phyloP scores from a whole-genome alignment of 2,113 vertebrate genomes.

The Heptranchias perlo region DNA sequence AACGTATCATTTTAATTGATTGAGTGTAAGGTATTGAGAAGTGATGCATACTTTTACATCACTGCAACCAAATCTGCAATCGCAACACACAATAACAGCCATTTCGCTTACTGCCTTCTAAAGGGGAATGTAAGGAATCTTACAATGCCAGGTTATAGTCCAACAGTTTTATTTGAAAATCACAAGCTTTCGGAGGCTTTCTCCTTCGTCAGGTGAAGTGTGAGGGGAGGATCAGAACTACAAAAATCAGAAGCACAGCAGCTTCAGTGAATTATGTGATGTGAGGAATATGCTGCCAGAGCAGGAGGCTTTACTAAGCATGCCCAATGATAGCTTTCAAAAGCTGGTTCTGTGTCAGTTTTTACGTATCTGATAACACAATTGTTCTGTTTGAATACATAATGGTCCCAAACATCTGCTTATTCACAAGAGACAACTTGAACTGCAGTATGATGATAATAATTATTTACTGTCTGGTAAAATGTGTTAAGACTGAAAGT shows the following conservation, averaged over 20 bases:
- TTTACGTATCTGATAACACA: neutral
- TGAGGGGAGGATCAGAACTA: neutral
- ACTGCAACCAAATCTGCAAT: neutral
- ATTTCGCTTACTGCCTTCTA: neutral
- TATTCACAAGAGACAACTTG: neutral
- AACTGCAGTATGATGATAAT: neutral
- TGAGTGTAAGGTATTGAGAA: neutral
- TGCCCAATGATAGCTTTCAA: neutral
- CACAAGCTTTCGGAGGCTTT: too few species aligned
- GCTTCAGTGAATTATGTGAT: neutral
- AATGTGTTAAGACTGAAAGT: slow-evolving; percentile 1
- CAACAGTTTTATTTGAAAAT: too few species aligned
- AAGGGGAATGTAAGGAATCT: too few species aligned
- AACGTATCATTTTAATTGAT: neutral
- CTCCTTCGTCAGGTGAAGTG: too few species aligned
- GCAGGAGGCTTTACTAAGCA: neutral
- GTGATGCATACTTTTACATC: neutral
- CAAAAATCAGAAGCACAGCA: neutral
- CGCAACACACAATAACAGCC: neutral
- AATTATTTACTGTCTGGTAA: slow-evolving; percentile 23
- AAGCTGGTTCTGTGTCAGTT: neutral
- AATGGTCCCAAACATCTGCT: slow-evolving; percentile 6
- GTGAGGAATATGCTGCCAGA: neutral
- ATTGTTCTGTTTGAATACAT: neutral
- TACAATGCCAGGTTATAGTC: too few species aligned